Evolutionary conservation across 2,797 vertebrate genomes (phyloP), one percentile per base, ranked within the genome.

Genomic region (Enoplosus armatus): DNA sequence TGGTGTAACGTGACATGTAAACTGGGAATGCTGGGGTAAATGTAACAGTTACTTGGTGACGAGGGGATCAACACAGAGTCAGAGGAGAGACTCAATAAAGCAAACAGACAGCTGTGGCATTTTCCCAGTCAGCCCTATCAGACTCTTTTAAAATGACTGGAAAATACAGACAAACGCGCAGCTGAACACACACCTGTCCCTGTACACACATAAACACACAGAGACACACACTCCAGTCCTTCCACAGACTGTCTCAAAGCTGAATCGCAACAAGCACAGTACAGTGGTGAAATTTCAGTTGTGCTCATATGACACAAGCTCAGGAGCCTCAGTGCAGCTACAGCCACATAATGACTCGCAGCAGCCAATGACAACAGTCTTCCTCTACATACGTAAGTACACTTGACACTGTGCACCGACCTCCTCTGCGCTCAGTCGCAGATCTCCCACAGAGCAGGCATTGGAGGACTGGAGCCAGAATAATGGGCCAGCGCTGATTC

Each of bases 401-500:
- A 90, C 79, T 77, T 87, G 85, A 92, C 86, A 89, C 59, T 8
- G 72, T 60, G 82, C 79, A 27, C 70, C 26, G 18, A 84, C 80
- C 79, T 77, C 72, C 51, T 3, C 78, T 47, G 85, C 11, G 65
- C 82, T 84, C 69, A 33, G 77, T 45, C 43, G 39, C 66, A 51
- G 75, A 88, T 62, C 87, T 76, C 39, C 82, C 70, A 76, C 69
- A 47, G 62, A 80, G 84, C 55, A 47, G 41, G 59, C 62, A 48
- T 76, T 72, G 69, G 53, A 50, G 75, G 71, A 78, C 22, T 76
- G 77, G 56, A 84, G 84, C 76, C 75, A 71, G 75, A 89, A 88
- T 84, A 89, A 90, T 86, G 79, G 80, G 75, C 72, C 39, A 0
- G 77, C 62, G 60, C 84, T 88, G 89, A 83, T 86, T 91, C 85